phyloP scores from a whole-genome alignment of 2,888 invertebrate species.

The Stenolophus ochropezus region DNA sequence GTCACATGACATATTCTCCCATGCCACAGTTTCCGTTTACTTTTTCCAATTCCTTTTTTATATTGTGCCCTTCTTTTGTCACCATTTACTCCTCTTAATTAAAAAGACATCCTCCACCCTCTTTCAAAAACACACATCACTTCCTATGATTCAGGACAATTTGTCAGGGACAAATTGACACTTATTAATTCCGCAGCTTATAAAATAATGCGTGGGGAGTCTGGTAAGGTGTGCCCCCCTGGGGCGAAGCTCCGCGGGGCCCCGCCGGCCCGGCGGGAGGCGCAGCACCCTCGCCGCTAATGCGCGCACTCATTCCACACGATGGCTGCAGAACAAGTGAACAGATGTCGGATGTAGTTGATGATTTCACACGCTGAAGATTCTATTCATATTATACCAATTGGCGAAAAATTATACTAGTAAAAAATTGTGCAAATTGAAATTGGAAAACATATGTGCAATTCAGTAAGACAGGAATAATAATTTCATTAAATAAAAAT shows the following conservation, averaged over 20 bases:
- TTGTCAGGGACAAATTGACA: conserved; percentile 52
- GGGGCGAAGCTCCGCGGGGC: conserved; percentile 23
- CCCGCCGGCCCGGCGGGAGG: conserved; percentile 1
- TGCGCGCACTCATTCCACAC: conserved; percentile 57
- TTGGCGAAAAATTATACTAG: neutral
- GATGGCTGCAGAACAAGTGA: conserved; percentile 37
- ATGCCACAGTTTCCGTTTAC: too few relatives aligned
- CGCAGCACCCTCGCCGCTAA: conserved; percentile 47
- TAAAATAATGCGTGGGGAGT: conserved; percentile 49
- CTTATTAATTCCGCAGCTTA: conserved; percentile 54
- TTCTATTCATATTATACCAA: conserved; percentile 11
- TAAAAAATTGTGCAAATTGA: neutral
- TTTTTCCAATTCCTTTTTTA: too few relatives aligned
- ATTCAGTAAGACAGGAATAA: too few relatives aligned
- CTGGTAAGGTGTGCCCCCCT: conserved; percentile 50
- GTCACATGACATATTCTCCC: too few relatives aligned
- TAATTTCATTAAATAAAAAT: too few relatives aligned
- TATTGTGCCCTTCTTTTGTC: neutral
- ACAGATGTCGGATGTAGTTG: conserved; percentile 54
- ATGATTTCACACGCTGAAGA: conserved; percentile 44
- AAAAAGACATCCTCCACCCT: conserved; percentile 28
- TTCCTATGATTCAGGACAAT: conserved; percentile 41
- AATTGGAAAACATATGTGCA: too few relatives aligned
- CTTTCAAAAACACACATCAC: conserved; percentile 29
- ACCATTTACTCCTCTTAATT: neutral